Base-by-base conservation (phyloP, 2,113 vertebrate species). In the Crotalus helleri region DNA sequence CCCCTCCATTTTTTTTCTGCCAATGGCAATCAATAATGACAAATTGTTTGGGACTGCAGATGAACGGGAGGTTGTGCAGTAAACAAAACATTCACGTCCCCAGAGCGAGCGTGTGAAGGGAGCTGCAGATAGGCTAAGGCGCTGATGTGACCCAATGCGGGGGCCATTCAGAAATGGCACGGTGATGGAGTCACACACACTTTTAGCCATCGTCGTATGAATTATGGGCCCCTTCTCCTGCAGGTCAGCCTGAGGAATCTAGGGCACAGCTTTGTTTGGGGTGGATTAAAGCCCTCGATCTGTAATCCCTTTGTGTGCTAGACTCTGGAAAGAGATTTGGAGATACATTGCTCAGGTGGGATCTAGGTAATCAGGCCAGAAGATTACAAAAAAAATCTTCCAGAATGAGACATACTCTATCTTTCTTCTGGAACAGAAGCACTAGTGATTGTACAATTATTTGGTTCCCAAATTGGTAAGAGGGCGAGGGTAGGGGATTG, bases 331-430 rank as follows among this genome's bases (percentile, higher is more conserved):
- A 74, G 89, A 95, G 91, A 93, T 91, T 92, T 95, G 95, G 94
- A 95, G 93, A 93, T 93, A 94, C 91, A 96, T 94, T 95, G 93
- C 93, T 93, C 94, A 93, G 1, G 21, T 94, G 94, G 90, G 90
- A 95, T 97, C 96, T 96, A 51, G 92, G 92, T 96, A 96, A 96
- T 94, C 94, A 93, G 88, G 95, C 61, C 94, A 92, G 95, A 91
- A 95, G 74, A 95, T 95, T 95, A 93, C 93, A 88, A 93, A 85
- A 95, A 95, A 93, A 55, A 85, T 81, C 94, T 93, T 92, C 94
- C 95, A 96, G 94, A 95, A 97, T 93, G 96, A 96, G 95, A 94
- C 94, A 51, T 86, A 91, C 93, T 95, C 13, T 93, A 93, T 58
- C 95, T 53, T 0, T 94, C 90, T 94, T 95, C 87, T 93, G 92